phyloP scores from a whole-genome alignment of 2,113 vertebrate species.

The Psilopogon haemacephalus region DNA sequence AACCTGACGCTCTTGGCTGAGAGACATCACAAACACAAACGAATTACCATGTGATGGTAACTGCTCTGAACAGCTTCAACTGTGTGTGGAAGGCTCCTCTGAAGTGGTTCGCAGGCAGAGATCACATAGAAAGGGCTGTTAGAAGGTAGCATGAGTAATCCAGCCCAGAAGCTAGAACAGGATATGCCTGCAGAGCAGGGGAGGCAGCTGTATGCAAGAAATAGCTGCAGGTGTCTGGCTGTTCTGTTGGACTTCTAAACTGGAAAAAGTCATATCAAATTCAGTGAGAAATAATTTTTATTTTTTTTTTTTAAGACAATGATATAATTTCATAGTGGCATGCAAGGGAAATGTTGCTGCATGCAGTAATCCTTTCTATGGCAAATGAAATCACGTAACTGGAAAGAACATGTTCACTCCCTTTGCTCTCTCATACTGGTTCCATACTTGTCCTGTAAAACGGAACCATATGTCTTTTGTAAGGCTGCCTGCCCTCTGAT shows the following conservation, averaged over 20 bases:
- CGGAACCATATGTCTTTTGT: neutral
- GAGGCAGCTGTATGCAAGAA: neutral
- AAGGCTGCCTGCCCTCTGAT: neutral
- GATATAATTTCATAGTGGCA: neutral
- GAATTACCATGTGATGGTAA: conserved; percentile 4
- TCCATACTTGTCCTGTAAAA: neutral
- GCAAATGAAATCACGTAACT: neutral
- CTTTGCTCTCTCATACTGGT: neutral
- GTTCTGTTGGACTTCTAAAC: neutral
- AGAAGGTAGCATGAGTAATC: neutral
- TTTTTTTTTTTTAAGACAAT: neutral
- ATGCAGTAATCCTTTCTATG: neutral
- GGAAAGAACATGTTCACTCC: neutral
- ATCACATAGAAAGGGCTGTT: neutral
- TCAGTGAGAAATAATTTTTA: neutral
- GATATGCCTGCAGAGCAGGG: neutral
- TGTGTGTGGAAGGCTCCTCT: neutral
- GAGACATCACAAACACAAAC: conserved; percentile 64
- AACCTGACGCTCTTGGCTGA: conserved; percentile 73
- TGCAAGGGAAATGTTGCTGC: neutral
- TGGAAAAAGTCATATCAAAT: neutral
- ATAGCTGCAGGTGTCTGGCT: neutral
- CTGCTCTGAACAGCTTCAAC: conserved; percentile 6
- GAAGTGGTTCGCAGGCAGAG: neutral
- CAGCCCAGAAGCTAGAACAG: neutral